These are phyloP conservation scores for Linyphia triangularis DNA, from an alignment of 2,888 invertebrate genomes.

Conservation along the genomic window DNA sequence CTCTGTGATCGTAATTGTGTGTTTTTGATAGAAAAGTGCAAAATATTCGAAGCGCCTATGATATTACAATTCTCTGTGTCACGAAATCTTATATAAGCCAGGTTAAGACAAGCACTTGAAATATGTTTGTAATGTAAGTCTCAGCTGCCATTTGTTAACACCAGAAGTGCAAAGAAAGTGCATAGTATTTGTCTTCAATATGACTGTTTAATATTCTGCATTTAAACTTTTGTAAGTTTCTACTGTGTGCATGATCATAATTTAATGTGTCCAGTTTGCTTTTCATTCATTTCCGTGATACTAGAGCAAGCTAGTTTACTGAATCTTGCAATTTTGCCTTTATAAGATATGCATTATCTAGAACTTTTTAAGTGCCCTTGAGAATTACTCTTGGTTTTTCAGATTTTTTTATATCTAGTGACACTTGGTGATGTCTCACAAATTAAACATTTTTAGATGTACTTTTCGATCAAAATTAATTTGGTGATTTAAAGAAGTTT, in stretches of 20 bases:
- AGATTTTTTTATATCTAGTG: background rate
- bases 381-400: slow-evolving; percentile 21
- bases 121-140: slow-evolving; percentile 35
- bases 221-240: slow-evolving; percentile 57
- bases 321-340: slow-evolving; percentile 62
- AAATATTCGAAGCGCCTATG: slow-evolving; percentile 39
- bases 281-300: slow-evolving; percentile 46
- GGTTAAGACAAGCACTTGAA: slow-evolving; percentile 31
- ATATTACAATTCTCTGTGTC: slow-evolving; percentile 38
- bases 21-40: slow-evolving; percentile 32
- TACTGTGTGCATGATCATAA: slow-evolving; percentile 46
- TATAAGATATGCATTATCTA: slow-evolving; percentile 35
- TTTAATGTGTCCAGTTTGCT: slow-evolving; percentile 39
- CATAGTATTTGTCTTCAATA: slow-evolving; percentile 18
- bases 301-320: slow-evolving; percentile 56
- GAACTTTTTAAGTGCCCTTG: slow-evolving; percentile 62
- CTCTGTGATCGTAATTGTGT: slow-evolving; percentile 40
- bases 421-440: background rate
- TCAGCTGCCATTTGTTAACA: slow-evolving; percentile 39
- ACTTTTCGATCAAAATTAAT: slow-evolving; percentile 16
- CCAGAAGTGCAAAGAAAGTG: slow-evolving; percentile 11
- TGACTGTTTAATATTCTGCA: slow-evolving; percentile 50
- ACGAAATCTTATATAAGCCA: slow-evolving; percentile 38
- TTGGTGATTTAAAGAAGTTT: background rate
- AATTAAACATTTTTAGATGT: slow-evolving; percentile 18